Evolutionary conservation across 1,140 invertebrate species (phyloP), one percentile per base, ranked within the genome.

Genomic region (Atopsyche davidsoni): DNA sequence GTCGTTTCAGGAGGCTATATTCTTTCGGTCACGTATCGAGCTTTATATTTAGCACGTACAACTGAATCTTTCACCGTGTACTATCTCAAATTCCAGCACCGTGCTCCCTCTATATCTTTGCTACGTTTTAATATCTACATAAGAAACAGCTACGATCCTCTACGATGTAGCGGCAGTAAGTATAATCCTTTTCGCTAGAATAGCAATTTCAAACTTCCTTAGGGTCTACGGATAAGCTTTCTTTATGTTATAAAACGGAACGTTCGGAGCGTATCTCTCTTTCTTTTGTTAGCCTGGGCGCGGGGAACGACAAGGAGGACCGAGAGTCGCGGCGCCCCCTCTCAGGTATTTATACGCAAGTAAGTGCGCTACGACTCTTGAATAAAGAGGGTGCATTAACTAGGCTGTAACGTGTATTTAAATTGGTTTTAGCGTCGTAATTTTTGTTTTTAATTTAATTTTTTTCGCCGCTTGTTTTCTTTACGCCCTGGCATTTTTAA

Each of bases 181-280:
- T 73, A 74, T 74, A 74, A 74, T 74, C 72, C 72, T 73, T 74
- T 73, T 73, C 69, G 69, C 70, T 72, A 71, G 70, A 74, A 74
- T 70, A 70, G 72, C 72, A 73, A 74, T 74, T 74, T 70, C 70
- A 70, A 74, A 74, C 70, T 74, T 74, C 69, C 70, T 74, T 73
- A 72, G 72, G 70, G 70, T 69, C 72, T 74, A 69, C 65, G 69
- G 68, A 74, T 74, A 74, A 74, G 72, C 72, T 72, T 74, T 73
- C 72, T 74, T 74, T 73, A 73, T 73, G 71, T 67, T 64, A 65
- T 43, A 46, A 55, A 45, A 55, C 47, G 53, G 21, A 43, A 39
- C 49, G 21, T 39, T 36, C 39, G 55, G 43, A 51, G 17, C 21
- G 18, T 11, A 28, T 39, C 40, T 34, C 23, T 47, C 39, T 42